Percentiles rank a stretch among this genome's conserved stretches.
Conservation (phyloP, 2,797 vertebrate genomes). For the Kryptopterus vitreolus region DNA sequence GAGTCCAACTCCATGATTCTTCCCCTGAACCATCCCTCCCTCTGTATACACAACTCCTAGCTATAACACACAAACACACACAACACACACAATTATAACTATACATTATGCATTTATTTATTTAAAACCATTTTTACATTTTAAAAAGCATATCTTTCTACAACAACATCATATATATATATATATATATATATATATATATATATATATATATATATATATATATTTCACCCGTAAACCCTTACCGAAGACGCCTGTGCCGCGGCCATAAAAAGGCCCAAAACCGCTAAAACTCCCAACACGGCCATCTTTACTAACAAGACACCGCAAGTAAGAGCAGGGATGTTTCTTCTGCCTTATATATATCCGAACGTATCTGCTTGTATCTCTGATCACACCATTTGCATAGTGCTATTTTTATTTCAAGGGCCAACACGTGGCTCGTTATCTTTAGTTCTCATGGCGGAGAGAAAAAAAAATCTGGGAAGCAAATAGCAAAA, state of each 20-base stretch:
- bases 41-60: conserved; percentile 86
- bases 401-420: conserved; percentile 20
- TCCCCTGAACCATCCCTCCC: conserved; percentile 85
- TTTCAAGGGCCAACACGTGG: conserved; percentile 46
- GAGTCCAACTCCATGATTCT: conserved; percentile 72
- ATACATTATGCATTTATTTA: no score
- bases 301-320: conserved; percentile 60
- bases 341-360: conserved; percentile 34
- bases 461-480: background rate
- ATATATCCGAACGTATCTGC: conserved; percentile 19
- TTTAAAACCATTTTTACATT: no score
- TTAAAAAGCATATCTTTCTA: no score
- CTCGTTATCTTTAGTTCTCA: conserved; percentile 46
- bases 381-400: conserved; percentile 30
- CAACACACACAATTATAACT: background rate
- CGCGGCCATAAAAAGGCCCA: conserved; percentile 62
- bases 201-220: no score
- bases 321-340: conserved; percentile 10
- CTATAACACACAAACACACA: conserved; percentile 61
- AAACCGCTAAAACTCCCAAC: conserved; percentile 59
- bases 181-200: no score
- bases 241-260: conserved; percentile 70
- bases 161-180: no score
- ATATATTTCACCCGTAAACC: background rate
- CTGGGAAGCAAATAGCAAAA: background rate